These are phyloP conservation scores for Petroica traversi DNA, from an alignment of 2,113 vertebrate genomes.

Conservation along the genomic window DNA sequence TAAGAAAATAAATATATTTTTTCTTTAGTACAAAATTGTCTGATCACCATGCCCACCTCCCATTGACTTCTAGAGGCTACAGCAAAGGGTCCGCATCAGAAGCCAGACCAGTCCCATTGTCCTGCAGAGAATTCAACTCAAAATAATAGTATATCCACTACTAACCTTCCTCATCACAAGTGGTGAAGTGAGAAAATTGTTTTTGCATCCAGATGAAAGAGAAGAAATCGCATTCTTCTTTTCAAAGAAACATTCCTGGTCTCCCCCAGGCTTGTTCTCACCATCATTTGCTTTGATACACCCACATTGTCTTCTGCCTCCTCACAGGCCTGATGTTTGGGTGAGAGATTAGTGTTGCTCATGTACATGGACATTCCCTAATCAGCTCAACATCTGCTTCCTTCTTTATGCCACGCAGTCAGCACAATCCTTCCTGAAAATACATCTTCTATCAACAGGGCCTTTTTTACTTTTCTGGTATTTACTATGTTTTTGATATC, in stretches of 20 bases:
- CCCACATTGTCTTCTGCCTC: neutral
- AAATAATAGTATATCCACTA: neutral
- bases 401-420: neutral
- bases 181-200: neutral
- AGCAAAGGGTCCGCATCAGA: neutral
- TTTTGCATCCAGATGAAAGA: neutral
- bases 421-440: neutral
- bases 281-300: neutral
- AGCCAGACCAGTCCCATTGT: rapidly evolving
- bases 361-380: neutral
- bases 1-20: neutral
- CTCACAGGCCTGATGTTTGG: neutral
- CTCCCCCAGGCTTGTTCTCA: neutral
- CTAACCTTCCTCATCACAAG: neutral
- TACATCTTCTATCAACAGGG: neutral
- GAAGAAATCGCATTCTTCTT: neutral
- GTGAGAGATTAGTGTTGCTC: neutral
- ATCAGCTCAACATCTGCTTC: neutral
- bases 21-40: neutral
- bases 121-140: neutral
- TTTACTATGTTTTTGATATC: neutral
- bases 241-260: neutral
- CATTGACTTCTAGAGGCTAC: neutral
- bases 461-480: neutral
- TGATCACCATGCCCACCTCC: rapidly evolving